These are phyloP conservation scores for Penaeus chinensis DNA, from an alignment of 1,140 invertebrate species.

Conservation along the genomic window DNA sequence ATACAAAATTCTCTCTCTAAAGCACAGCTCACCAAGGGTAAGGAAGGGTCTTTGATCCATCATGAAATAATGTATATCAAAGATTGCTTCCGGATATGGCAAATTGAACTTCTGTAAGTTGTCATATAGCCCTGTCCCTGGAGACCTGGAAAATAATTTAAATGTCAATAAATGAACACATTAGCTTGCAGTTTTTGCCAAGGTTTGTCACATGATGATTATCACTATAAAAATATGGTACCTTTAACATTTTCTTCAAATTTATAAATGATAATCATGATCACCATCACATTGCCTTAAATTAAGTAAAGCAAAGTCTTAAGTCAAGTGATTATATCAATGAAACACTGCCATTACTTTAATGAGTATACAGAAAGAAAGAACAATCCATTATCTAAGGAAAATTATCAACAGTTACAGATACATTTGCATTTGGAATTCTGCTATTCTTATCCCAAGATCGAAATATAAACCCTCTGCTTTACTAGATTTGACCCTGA, in stretches of 20 bases:
- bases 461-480: no score
- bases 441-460: no score
- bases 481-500: no score
- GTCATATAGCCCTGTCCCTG: constrained; percentile 90
- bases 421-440: no score
- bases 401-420: no score
- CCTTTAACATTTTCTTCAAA: neutral
- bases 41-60: constrained; percentile 89
- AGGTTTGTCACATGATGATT: neutral
- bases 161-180: neutral
- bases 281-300: neutral
- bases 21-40: constrained; percentile 71
- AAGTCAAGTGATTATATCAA: no score
- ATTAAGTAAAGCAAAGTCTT: neutral
- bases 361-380: no score
- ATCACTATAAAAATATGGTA: neutral
- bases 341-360: no score
- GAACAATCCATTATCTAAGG: no score
- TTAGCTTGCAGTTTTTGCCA: neutral
- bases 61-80: constrained; percentile 87
- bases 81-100: constrained; percentile 91
- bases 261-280: neutral
- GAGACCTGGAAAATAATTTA: constrained; percentile 74
- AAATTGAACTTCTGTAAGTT: constrained; percentile 93
- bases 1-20: neutral